phyloP scores from a whole-genome alignment of 2,113 vertebrate genomes.

The Uropsilus gracilis region DNA sequence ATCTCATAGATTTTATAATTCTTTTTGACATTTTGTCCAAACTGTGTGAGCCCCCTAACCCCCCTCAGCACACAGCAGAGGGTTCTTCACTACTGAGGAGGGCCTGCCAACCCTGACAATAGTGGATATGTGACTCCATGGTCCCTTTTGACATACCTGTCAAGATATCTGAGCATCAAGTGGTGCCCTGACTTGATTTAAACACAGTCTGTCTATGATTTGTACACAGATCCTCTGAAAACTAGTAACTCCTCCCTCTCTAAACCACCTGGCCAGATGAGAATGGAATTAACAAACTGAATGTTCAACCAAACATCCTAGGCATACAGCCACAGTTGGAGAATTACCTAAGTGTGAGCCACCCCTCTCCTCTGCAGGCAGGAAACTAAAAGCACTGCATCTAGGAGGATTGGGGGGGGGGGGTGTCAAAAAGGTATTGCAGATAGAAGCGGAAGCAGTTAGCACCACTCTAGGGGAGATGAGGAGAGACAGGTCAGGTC shows the following conservation, averaged over 20 bases:
- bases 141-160: neutral
- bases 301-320: neutral
- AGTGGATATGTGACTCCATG: neutral
- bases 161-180: neutral
- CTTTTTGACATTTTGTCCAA: neutral
- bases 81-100: neutral
- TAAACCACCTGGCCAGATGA: neutral
- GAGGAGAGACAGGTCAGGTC: neutral
- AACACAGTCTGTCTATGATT: neutral
- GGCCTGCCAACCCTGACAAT: neutral
- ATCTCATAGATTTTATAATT: constrained; percentile 21
- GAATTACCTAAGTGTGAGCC: neutral
- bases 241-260: neutral
- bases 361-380: neutral
- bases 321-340: neutral
- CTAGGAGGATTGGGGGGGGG: neutral
- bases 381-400: neutral
- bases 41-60: neutral
- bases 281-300: constrained; percentile 24
- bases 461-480: neutral
- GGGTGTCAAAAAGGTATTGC: neutral
- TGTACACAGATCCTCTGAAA: constrained; percentile 12
- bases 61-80: neutral
- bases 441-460: neutral
- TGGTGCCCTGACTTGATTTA: neutral